Conservation (phyloP, 2,113 vertebrate genomes). For the Galbula dea region DNA sequence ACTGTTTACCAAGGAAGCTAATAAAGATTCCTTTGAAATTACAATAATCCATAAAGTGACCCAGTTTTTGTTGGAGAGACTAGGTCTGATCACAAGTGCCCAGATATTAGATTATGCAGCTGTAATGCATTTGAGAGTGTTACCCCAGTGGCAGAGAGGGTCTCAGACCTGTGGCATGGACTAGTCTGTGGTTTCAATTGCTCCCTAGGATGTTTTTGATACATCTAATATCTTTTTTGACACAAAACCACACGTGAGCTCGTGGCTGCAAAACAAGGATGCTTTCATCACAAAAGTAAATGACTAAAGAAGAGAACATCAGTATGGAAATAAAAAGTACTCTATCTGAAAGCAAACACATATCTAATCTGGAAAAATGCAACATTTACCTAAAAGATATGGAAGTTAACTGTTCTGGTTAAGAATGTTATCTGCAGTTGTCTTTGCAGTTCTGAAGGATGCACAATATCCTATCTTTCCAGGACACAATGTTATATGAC, state of each 20-base stretch:
- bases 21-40: slow-evolving; percentile 45
- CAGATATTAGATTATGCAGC: background rate
- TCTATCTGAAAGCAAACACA: background rate
- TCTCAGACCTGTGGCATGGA: fast-evolving
- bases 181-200: background rate
- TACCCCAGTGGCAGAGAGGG: background rate
- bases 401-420: background rate
- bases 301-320: background rate
- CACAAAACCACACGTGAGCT: background rate
- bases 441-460: background rate
- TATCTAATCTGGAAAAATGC: background rate
- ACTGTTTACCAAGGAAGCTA: slow-evolving; percentile 10
- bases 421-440: background rate
- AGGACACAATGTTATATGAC: background rate
- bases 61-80: background rate
- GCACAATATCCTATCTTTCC: background rate
- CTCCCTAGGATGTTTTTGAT: background rate
- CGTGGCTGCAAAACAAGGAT: background rate
- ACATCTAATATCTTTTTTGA: background rate
- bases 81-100: background rate
- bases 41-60: background rate
- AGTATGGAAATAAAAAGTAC: background rate
- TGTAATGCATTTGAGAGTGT: background rate
- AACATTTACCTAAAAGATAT: background rate
- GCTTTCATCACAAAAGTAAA: background rate